Base-by-base conservation (phyloP, 2,888 invertebrate genomes). In the Eustalomyia histrio region DNA sequence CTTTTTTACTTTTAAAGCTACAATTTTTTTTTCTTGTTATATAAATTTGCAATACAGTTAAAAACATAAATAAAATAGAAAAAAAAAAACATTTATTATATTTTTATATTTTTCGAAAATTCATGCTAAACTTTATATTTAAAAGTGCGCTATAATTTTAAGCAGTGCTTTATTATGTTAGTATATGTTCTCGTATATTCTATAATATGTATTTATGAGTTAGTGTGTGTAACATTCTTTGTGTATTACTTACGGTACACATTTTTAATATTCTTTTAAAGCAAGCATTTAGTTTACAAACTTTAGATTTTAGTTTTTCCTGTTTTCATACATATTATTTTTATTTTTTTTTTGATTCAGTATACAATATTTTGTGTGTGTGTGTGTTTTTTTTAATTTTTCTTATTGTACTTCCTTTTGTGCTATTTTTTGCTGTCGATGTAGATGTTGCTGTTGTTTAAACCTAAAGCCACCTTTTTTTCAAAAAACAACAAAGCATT, bases 221-320 rank as follows among this genome's bases (percentile, higher is more conserved):
- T 21, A 21, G 21, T 21, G 21, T 21, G 8, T 33, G 35, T 58
- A 12, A 57, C 24, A 69, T 69, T 61, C 50, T 43, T 33, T 50
- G 61, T 50, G 61, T 61, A 61, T 63, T 69, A 76, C 68, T 69
- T 69, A 52, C 35, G 50, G 29, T 39, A 14, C 52, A 58, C 17
- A 29, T 67, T 74, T 75, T 67, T 55, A 76, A 57, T 69, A 63
- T 76, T 69, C 60, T 75, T 67, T 60, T 21, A 61, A 53, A 53
- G 43, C 61, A 75, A 55, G 33, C 67, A 75, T 68, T 75, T 67
- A 68, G 61, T 76, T 63, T 57, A 35, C 63, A 63, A 76, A 68
- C 55, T 76, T 64, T 55, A 29, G 3, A 6, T 64, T 12, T 68
- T 76, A 17, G 21, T 14, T n/a, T 61, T 21, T 61, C 21, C 1